Evolutionary conservation across 2,113 vertebrate species (phyloP).

Genomic region (Gracilinanus agilis): DNA sequence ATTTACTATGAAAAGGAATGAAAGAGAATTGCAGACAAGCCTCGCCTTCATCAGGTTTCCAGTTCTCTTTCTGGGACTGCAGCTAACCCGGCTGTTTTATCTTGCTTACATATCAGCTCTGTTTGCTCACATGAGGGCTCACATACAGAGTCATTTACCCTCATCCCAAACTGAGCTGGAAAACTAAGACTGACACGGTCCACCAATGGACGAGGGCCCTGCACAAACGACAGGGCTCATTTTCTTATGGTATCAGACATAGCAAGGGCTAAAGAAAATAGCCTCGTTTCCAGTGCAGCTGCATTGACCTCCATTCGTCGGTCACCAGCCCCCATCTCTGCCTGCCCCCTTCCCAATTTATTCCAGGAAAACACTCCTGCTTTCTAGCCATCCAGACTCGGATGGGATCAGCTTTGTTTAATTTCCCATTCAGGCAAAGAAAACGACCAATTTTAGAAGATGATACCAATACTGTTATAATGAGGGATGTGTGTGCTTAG

Average conservation of each 20-base stretch:
- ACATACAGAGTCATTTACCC: constrained; percentile 46
- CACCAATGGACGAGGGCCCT: background rate
- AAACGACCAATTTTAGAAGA: background rate
- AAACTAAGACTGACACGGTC: constrained; percentile 32
- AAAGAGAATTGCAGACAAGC: constrained; percentile 70
- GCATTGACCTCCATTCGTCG: background rate
- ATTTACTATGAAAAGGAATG: constrained; percentile 65
- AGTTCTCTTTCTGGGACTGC: constrained; percentile 44
- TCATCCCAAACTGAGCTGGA: constrained; percentile 37
- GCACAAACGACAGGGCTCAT: background rate
- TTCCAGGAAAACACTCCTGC: background rate
- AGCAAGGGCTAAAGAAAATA: background rate
- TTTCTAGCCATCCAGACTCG: background rate
- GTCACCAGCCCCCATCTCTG: background rate
- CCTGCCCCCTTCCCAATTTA: background rate
- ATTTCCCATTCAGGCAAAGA: constrained; percentile 21
- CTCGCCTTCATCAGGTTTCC: constrained; percentile 47
- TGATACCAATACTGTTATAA: background rate
- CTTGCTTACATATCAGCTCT: constrained; percentile 42
- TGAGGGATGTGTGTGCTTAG: background rate
- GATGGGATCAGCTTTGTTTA: background rate
- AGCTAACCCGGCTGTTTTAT: constrained; percentile 58
- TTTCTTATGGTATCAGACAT: background rate
- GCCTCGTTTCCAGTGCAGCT: background rate
- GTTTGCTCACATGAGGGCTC: constrained; percentile 3